Conservation (phyloP, 2,797 vertebrate genomes). For the Enteromius fasciolatus region DNA sequence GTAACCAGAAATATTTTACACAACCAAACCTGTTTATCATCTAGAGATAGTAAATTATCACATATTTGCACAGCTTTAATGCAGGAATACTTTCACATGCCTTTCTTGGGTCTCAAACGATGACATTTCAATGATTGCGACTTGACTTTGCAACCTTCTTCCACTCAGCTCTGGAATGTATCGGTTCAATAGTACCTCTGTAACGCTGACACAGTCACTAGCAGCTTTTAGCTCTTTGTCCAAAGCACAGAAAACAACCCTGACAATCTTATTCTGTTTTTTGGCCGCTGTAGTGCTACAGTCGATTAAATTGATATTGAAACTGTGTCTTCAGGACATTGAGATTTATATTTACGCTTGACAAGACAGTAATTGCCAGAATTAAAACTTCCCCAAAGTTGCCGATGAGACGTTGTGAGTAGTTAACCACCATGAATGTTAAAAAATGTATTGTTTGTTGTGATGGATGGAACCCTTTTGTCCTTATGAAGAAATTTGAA, state of each 20-base stretch:
- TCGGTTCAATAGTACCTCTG: background rate
- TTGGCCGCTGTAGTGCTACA: background rate
- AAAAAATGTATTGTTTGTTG: too few species aligned
- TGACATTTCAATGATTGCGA: background rate
- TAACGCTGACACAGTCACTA: conserved; percentile 7
- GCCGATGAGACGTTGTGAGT: conserved; percentile 31
- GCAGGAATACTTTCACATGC: conserved; percentile 5
- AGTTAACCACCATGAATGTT: conserved; percentile 21
- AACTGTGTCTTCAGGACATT: background rate
- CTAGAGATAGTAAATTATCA: conserved; percentile 38
- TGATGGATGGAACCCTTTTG: background rate
- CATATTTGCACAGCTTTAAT: conserved; percentile 46
- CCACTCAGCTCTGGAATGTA: conserved; percentile 47
- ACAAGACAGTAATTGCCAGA: background rate
- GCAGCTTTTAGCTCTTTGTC: background rate
- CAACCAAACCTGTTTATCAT: conserved; percentile 40
- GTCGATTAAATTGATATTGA: too few species aligned
- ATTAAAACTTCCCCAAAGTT: background rate
- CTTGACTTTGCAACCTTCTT: conserved; percentile 32
- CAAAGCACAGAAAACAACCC: conserved; percentile 12
- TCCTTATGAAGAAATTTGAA: background rate
- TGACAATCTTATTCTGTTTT: conserved; percentile 13
- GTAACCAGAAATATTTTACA: conserved; percentile 19
- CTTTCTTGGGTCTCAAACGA: background rate
- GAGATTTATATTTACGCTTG: background rate